phyloP scores from a whole-genome alignment of 2,113 vertebrate species.

The Cavia aperea region DNA sequence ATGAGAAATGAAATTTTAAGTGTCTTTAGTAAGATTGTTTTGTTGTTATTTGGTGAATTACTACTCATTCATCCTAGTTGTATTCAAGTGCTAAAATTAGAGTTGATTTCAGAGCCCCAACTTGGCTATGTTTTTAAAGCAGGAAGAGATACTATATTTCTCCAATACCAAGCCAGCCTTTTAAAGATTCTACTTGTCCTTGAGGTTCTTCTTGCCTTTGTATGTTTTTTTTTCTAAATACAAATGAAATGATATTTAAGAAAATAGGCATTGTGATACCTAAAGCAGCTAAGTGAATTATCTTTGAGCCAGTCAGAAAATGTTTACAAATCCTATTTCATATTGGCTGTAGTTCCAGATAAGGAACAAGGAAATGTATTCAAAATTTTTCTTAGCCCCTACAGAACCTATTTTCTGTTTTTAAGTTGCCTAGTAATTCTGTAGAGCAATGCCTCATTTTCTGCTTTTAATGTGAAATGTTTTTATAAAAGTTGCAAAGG shows the following conservation, averaged over 20 bases:
- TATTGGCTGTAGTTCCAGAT: neutral
- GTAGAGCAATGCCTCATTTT: neutral
- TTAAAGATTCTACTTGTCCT: slow-evolving; percentile 28
- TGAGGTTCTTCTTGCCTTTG: slow-evolving; percentile 4
- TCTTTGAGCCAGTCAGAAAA: neutral
- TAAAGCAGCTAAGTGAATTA: slow-evolving; percentile 16
- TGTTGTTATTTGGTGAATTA: neutral
- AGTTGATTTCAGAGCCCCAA: neutral
- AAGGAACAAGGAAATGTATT: neutral
- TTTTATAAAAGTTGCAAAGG: slow-evolving; percentile 28
- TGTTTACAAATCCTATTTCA: neutral
- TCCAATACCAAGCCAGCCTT: neutral
- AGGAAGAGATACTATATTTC: slow-evolving; percentile 21
- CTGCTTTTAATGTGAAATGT: slow-evolving; percentile 11
- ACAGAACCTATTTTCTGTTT: slow-evolving; percentile 22
- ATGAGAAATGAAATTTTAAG: slow-evolving; percentile 24
- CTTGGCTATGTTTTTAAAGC: slow-evolving; percentile 25
- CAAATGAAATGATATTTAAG: slow-evolving; percentile 12
- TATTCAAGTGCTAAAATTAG: slow-evolving; percentile 18
- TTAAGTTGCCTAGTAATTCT: slow-evolving; percentile 12
- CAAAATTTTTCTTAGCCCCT: neutral
- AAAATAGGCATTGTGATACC: neutral
- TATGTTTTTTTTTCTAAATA: neutral
- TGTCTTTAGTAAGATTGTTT: neutral
- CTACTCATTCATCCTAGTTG: neutral